phyloP scores from a whole-genome alignment of 2,797 vertebrate species.

The Erethizon dorsatum region DNA sequence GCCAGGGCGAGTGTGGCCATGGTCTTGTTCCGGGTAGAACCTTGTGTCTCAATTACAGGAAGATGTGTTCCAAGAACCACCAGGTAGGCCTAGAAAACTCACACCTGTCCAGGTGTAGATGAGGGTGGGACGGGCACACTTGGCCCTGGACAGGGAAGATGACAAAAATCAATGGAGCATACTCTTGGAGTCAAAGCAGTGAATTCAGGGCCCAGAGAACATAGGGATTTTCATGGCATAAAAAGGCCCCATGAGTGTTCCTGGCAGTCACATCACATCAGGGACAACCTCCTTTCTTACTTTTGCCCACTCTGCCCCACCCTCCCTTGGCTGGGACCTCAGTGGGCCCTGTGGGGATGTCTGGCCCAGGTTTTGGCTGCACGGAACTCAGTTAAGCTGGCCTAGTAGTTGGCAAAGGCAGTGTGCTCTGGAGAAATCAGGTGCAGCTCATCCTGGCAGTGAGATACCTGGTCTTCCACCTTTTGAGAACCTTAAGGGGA shows the following conservation, averaged over 20 bases:
- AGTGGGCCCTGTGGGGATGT: background rate
- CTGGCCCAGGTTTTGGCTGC: background rate
- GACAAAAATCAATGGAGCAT: background rate
- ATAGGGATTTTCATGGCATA: background rate
- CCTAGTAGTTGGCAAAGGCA: background rate
- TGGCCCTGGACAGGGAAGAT: background rate
- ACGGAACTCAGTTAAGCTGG: background rate
- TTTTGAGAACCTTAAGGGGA: background rate
- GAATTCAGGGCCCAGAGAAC: background rate
- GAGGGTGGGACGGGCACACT: too few species aligned
- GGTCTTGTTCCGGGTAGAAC: background rate
- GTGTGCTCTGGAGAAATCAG: background rate
- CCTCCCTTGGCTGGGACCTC: background rate
- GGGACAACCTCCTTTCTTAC: background rate
- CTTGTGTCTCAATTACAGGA: background rate
- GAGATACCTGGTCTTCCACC: background rate
- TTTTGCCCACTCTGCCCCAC: accelerated
- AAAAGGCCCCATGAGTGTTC: constrained; percentile 35
- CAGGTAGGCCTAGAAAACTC: background rate
- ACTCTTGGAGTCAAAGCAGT: background rate
- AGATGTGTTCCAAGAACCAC: background rate
- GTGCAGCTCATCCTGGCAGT: background rate
- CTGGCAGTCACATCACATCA: background rate
- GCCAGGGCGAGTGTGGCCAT: background rate
- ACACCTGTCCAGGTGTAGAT: background rate